Evolutionary conservation across 2,888 invertebrate species (phyloP).

Genomic region (Drosophila lacicola): DNA sequence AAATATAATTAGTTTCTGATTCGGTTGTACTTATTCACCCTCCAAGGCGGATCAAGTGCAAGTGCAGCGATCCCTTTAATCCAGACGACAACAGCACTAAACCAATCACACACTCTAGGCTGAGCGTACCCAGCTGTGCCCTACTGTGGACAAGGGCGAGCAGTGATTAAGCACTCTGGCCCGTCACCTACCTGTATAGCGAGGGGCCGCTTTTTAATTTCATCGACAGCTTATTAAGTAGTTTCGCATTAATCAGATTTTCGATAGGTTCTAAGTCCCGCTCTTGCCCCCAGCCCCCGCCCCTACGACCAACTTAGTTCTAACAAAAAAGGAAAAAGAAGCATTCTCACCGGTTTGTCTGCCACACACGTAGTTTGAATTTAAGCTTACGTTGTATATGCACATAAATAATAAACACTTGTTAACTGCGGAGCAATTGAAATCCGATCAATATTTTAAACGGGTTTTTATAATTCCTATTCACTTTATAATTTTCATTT

Average conservation of each 20-base stretch:
- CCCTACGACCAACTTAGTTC: conserved; percentile 16
- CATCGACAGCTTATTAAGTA: conserved; percentile 60
- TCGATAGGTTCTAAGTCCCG: conserved; percentile 35
- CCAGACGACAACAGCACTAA: conserved; percentile 85
- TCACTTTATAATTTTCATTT: not conserved
- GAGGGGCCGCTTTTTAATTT: conserved; percentile 88
- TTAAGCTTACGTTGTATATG: conserved; percentile 14
- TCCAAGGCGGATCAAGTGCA: conserved; percentile 90
- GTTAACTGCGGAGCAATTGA: conserved; percentile 40
- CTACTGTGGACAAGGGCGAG: conserved; percentile 52
- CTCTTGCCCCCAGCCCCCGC: not conserved
- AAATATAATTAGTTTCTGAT: conserved; percentile 53
- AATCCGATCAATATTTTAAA: conserved; percentile 15
- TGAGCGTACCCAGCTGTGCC: conserved; percentile 79
- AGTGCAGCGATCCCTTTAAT: conserved; percentile 93
- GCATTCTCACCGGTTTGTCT: conserved; percentile 56
- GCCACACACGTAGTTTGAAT: conserved; percentile 36
- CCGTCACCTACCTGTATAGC: conserved; percentile 92
- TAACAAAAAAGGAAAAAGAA: conserved; percentile 46
- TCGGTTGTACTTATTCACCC: conserved; percentile 28
- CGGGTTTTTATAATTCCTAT: not conserved
- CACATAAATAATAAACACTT: conserved; percentile 34
- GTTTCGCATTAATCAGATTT: conserved; percentile 40
- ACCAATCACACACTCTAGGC: conserved; percentile 84
- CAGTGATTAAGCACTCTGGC: conserved; percentile 87